phyloP scores from a whole-genome alignment of 2,888 invertebrate species.

The Drosophila longiperda region DNA sequence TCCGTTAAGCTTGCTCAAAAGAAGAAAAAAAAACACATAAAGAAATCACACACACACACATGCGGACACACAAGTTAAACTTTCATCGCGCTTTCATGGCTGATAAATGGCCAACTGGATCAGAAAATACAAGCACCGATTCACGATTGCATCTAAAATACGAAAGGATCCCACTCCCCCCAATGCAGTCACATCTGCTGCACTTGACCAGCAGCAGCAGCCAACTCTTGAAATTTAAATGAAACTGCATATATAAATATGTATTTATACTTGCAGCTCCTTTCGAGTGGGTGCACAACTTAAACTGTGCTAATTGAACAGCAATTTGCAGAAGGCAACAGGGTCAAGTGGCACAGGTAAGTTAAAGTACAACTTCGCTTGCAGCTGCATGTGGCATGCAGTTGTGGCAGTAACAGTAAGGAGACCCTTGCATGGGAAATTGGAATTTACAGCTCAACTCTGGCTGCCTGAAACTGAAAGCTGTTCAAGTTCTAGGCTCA shows the following conservation, averaged over 20 bases:
- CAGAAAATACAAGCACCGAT: slow-evolving; percentile 62
- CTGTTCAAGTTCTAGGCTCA: neutral
- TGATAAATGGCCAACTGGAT: slow-evolving; percentile 72
- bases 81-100: slow-evolving; percentile 73
- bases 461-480: neutral
- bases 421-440: neutral
- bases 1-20: slow-evolving; percentile 66
- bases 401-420: neutral
- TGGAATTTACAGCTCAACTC: neutral
- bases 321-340: slow-evolving; percentile 32
- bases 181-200: slow-evolving; percentile 23
- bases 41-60: neutral
- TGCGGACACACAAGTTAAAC: slow-evolving; percentile 41
- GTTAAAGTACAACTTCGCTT: slow-evolving; percentile 24
- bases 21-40: neutral
- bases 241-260: slow-evolving; percentile 20
- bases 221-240: slow-evolving; percentile 43
- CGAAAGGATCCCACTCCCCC: neutral
- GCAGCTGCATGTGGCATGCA: slow-evolving; percentile 1
- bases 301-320: slow-evolving; percentile 57
- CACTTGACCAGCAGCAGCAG: slow-evolving; percentile 31
- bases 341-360: slow-evolving; percentile 56
- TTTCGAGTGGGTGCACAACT: slow-evolving; percentile 36
- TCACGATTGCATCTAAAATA: slow-evolving; percentile 39
- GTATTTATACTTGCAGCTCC: slow-evolving; percentile 21